These are phyloP conservation scores for Acanthochromis polyacanthus DNA, from an alignment of 2,113 vertebrate genomes.

Conservation along the genomic window DNA sequence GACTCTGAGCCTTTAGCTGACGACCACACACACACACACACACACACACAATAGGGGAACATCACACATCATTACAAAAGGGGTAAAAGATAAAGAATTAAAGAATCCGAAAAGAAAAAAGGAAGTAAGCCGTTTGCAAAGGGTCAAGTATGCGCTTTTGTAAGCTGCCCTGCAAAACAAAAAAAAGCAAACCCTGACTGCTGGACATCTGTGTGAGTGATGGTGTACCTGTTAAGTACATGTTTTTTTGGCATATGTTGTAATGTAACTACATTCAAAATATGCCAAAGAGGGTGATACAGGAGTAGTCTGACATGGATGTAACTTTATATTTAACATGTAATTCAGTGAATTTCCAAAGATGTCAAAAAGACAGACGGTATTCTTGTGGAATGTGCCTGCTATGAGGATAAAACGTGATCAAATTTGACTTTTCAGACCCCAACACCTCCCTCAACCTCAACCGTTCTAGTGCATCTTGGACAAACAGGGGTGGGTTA, in stretches of 20 bases:
- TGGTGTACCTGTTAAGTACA: background rate
- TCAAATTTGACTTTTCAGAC: background rate
- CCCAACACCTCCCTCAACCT: background rate
- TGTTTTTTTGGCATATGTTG: background rate
- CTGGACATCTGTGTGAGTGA: conserved; percentile 14
- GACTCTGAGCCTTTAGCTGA: background rate
- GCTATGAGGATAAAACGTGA: background rate
- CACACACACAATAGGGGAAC: background rate
- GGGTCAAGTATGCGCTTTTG: background rate
- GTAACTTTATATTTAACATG: too few relatives aligned
- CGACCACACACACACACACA: background rate
- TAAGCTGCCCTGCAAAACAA: conserved; percentile 1
- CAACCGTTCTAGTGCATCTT: conserved; percentile 7
- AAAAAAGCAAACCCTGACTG: background rate
- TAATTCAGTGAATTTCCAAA: too few relatives aligned
- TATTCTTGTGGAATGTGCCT: background rate
- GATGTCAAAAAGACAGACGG: background rate
- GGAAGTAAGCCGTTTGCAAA: background rate
- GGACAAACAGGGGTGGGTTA: background rate
- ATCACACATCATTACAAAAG: background rate
- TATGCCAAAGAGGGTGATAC: background rate
- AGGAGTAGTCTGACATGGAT: background rate
- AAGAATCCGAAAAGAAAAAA: conserved; percentile 6
- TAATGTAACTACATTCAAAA: background rate
- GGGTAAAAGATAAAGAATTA: background rate